Conservation (phyloP, 2,113 vertebrate genomes). For the Probosciger aterrimus region DNA sequence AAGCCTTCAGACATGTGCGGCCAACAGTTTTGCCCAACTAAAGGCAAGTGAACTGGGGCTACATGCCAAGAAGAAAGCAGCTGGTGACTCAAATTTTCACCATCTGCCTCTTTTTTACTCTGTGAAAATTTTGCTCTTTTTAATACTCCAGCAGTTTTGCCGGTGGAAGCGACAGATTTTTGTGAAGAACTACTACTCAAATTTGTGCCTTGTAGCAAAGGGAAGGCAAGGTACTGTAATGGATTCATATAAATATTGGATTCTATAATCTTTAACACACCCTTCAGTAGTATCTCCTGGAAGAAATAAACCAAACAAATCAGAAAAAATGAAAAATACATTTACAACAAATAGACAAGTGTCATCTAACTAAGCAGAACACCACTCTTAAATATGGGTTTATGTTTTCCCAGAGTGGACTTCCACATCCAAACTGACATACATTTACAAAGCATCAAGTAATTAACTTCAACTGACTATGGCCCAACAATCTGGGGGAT, state of each 20-base stretch:
- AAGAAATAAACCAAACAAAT: neutral
- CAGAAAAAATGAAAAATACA: neutral
- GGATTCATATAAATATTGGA: conserved; percentile 82
- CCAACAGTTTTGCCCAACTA: conserved; percentile 97
- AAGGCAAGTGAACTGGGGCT: conserved; percentile 88
- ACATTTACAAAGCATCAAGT: neutral
- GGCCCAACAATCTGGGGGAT: neutral
- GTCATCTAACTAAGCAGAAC: neutral
- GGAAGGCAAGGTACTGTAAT: conserved; percentile 88
- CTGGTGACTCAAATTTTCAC: conserved; percentile 71
- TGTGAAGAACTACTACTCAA: conserved; percentile 65
- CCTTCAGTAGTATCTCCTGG: conserved; percentile 89
- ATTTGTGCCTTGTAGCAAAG: conserved; percentile 71
- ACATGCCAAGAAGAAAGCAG: conserved; percentile 90
- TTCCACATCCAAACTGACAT: neutral
- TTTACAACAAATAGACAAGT: neutral
- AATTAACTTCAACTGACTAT: neutral
- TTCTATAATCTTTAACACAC: conserved; percentile 87
- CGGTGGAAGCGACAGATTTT: conserved; percentile 67
- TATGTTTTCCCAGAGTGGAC: neutral
- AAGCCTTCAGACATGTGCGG: conserved; percentile 95
- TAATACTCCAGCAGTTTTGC: conserved; percentile 60
- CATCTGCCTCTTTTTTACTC: conserved; percentile 73
- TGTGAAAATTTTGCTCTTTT: conserved; percentile 77
- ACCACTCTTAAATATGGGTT: neutral